These are phyloP conservation scores for Salvelinus sp. DNA, from an alignment of 2,113 vertebrate genomes.

Conservation along the genomic window DNA sequence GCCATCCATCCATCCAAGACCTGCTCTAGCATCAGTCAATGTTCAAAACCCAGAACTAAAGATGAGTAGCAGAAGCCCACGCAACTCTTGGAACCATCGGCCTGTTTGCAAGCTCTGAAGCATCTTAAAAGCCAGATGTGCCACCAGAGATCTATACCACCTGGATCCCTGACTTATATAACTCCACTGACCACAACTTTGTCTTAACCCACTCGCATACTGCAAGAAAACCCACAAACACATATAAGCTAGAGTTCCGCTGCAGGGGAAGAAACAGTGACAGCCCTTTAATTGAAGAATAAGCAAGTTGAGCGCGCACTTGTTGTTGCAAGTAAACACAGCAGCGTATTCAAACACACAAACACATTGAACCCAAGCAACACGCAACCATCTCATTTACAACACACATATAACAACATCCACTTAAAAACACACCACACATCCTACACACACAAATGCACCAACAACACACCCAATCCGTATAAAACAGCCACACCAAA, in stretches of 20 bases:
- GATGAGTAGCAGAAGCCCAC: conserved; percentile 52
- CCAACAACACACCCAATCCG: background rate
- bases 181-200: too few relatives aligned
- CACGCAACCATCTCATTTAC: background rate
- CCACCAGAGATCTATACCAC: conserved; percentile 47
- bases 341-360: conserved; percentile 42
- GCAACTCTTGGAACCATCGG: conserved; percentile 39
- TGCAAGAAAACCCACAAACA: conserved; percentile 21
- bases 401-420: background rate
- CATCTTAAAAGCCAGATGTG: conserved; percentile 53
- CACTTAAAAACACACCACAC: background rate
- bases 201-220: too few relatives aligned
- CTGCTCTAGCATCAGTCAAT: conserved; percentile 34
- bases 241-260: conserved; percentile 42
- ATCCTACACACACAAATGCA: background rate
- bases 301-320: conserved; percentile 52
- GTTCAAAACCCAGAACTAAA: conserved; percentile 54
- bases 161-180: too few relatives aligned
- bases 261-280: conserved; percentile 56
- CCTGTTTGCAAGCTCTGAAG: conserved; percentile 12
- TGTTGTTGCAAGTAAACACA: conserved; percentile 57
- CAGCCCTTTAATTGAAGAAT: conserved; percentile 60
- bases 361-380: background rate
- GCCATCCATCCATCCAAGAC: conserved; percentile 30
- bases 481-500: background rate